Evolutionary conservation across 2,113 vertebrate genomes (phyloP).

Genomic region (Perca flavescens): DNA sequence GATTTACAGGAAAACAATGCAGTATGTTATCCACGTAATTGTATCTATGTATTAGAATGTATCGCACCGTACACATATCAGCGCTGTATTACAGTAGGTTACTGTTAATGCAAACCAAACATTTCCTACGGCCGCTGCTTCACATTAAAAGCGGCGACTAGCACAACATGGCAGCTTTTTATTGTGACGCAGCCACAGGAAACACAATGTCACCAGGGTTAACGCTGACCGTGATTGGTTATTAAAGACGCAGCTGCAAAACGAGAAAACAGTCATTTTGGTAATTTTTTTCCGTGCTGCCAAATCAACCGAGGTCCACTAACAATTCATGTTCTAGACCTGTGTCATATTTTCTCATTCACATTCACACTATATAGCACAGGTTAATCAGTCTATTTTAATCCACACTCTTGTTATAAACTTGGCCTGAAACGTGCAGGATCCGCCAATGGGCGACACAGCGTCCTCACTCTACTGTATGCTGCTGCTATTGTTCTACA

Average conservation of each 20-base stretch:
- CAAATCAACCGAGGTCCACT: background rate
- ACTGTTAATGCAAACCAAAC: too few relatives aligned
- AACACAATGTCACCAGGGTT: background rate
- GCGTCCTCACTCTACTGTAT: conserved; percentile 35
- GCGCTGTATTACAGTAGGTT: too few relatives aligned
- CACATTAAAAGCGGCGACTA: too few relatives aligned
- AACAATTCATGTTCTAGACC: background rate
- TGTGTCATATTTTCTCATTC: background rate
- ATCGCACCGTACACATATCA: background rate
- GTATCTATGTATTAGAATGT: background rate
- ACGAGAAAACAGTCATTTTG: too few relatives aligned
- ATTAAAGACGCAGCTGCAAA: too few relatives aligned
- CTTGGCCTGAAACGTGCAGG: conserved; percentile 28
- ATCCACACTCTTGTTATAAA: conserved; percentile 14
- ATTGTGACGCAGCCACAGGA: too few relatives aligned
- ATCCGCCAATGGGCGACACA: conserved; percentile 13
- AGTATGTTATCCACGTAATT: background rate
- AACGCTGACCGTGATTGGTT: background rate
- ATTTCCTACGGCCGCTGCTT: too few relatives aligned
- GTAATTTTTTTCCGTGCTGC: background rate
- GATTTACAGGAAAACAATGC: background rate
- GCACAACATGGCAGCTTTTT: too few relatives aligned
- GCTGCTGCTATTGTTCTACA: conserved; percentile 68
- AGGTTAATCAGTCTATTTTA: conserved; percentile 14
- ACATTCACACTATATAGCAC: background rate